A percentile compares a stretch with the other conserved stretches of the same genome.
These are phyloP conservation scores for Lycia hirtaria DNA, from an alignment of 2,888 invertebrate genomes.

Conservation along the genomic window DNA sequence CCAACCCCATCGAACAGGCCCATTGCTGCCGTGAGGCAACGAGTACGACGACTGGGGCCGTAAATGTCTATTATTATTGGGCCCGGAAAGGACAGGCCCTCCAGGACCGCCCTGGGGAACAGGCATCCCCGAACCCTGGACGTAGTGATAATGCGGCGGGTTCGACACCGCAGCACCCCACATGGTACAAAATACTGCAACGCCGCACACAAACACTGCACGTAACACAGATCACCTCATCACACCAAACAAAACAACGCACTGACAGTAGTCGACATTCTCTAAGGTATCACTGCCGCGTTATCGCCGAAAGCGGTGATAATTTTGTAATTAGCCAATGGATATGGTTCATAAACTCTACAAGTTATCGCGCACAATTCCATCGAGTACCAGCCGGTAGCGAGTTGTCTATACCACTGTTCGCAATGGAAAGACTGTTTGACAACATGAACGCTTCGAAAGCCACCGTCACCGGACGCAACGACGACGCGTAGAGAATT, in stretches of 20 bases:
- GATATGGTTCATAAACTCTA: constrained; percentile 60
- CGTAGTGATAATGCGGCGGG: constrained; percentile 78
- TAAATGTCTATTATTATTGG: constrained; percentile 67
- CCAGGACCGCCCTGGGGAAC: constrained; percentile 67
- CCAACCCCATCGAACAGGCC: constrained; percentile 84
- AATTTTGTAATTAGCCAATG: constrained; percentile 68
- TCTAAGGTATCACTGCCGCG: constrained; percentile 55
- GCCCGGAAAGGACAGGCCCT: constrained; percentile 72
- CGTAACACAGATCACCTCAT: constrained; percentile 70
- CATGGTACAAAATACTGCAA: constrained; percentile 65
- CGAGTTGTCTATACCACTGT: constrained; percentile 75
- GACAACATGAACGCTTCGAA: constrained; percentile 75
- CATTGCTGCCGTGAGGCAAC: constrained; percentile 83
- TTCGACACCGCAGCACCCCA: constrained; percentile 81
- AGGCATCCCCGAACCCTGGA: constrained; percentile 67
- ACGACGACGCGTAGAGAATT: constrained; percentile 79
- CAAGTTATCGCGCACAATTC: constrained; percentile 65
- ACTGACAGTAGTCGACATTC: constrained; percentile 68
- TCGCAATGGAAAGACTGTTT: constrained; percentile 77
- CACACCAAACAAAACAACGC: constrained; percentile 61
- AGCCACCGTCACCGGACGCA: constrained; percentile 81
- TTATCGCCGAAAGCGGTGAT: constrained; percentile 67
- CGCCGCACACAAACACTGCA: constrained; percentile 63
- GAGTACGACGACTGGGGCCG: constrained; percentile 83
- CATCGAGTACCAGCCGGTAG: constrained; percentile 64